Conservation (phyloP, 1,140 invertebrate genomes). For the Drosophila pandora region DNA sequence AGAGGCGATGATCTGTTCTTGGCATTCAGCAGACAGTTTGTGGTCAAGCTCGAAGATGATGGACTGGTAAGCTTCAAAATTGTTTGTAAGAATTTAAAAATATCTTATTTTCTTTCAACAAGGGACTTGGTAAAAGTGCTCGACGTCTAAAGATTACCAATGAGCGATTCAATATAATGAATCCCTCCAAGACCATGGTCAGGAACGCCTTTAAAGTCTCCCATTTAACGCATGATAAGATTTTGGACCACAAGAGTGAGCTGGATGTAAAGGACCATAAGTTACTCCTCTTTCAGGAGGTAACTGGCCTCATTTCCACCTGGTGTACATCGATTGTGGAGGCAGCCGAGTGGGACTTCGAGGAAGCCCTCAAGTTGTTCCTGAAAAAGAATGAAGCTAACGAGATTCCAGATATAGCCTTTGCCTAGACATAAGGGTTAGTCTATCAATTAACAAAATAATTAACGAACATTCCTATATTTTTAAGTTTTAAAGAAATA, state of each 20-base stretch:
- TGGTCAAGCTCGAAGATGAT: slow-evolving; percentile 41
- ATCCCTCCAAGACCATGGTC: slow-evolving; percentile 48
- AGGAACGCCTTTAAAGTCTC: slow-evolving; percentile 59
- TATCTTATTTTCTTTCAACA: background rate
- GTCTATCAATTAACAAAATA: background rate
- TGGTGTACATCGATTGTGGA: slow-evolving; percentile 75
- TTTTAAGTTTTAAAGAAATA: background rate
- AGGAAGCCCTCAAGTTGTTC: slow-evolving; percentile 49
- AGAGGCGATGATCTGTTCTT: slow-evolving; percentile 20
- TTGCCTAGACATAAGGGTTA: slow-evolving; percentile 16
- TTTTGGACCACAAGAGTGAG: slow-evolving; percentile 1
- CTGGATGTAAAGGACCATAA: slow-evolving; percentile 59
- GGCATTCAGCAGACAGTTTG: slow-evolving; percentile 59
- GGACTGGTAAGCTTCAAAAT: slow-evolving; percentile 32
- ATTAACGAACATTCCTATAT: background rate
- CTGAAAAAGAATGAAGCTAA: slow-evolving; percentile 20
- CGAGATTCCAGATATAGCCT: slow-evolving; percentile 51
- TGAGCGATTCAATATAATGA: slow-evolving; percentile 59
- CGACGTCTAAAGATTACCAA: slow-evolving; percentile 58
- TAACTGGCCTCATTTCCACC: slow-evolving; percentile 58
- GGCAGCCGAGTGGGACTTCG: slow-evolving; percentile 64
- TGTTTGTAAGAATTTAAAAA: background rate
- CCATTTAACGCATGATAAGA: slow-evolving; percentile 14
- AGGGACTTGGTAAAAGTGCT: slow-evolving; percentile 52
- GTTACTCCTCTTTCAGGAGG: slow-evolving; percentile 63